phyloP scores from a whole-genome alignment of 1,140 invertebrate species.

The Rhopalosiphum padi region DNA sequence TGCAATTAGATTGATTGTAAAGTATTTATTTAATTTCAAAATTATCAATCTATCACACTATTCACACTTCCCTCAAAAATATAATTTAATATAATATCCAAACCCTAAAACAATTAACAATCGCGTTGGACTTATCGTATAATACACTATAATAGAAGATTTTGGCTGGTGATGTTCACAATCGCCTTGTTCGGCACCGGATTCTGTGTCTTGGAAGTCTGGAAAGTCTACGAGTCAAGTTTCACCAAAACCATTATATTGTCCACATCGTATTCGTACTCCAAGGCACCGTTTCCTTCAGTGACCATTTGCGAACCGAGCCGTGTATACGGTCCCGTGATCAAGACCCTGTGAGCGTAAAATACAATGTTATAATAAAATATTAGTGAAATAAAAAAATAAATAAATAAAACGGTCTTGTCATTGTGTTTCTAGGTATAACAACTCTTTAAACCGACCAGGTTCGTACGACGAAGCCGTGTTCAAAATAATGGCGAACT shows the following conservation, averaged over 20 bases:
- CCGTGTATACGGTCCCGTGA: slow-evolving; percentile 60
- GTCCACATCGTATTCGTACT: slow-evolving; percentile 60
- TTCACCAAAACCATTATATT: slow-evolving; percentile 53
- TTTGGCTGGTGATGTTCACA: slow-evolving; percentile 55
- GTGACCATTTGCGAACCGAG: slow-evolving; percentile 62
- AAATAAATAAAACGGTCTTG: background rate
- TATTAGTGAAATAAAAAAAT: too few species aligned
- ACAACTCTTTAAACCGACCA: slow-evolving; percentile 2
- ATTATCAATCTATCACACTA: too few species aligned
- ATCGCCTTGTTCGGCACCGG: slow-evolving; percentile 46
- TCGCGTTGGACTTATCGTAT: background rate
- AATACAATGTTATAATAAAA: background rate
- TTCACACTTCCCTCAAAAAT: too few species aligned
- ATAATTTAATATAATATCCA: background rate
- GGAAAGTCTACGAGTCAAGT: slow-evolving; percentile 41
- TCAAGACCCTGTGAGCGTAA: slow-evolving; percentile 42
- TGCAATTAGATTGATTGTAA: too few species aligned
- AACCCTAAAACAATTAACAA: background rate
- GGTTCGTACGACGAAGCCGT: slow-evolving; percentile 19
- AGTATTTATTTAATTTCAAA: too few species aligned
- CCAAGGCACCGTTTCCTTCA: slow-evolving; percentile 61
- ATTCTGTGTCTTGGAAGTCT: slow-evolving; percentile 39
- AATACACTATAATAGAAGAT: slow-evolving; percentile 32
- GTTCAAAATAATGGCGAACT: background rate
- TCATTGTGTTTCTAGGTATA: background rate